A percentile compares a stretch with the other conserved stretches of the same genome.
Conservation (phyloP, 2,797 vertebrate genomes). For the Oceanodroma leucorhoa region DNA sequence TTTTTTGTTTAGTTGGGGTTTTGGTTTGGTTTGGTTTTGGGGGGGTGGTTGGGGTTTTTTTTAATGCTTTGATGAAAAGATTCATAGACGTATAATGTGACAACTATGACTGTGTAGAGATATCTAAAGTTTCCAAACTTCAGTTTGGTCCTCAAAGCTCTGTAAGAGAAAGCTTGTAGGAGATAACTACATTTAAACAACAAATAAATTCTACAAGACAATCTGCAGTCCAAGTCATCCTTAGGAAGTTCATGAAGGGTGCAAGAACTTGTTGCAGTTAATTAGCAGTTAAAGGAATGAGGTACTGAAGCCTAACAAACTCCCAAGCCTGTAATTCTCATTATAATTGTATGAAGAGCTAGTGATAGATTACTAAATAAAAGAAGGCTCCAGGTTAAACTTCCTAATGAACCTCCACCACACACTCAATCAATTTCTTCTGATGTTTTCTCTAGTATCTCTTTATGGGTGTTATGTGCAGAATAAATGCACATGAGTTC, state of each 20-base stretch:
- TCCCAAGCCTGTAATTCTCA: neutral
- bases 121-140: neutral
- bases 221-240: neutral
- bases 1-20: neutral
- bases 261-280: neutral
- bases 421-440: neutral
- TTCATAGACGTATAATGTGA: neutral
- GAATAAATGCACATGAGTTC: neutral
- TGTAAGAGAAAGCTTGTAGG: neutral
- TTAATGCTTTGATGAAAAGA: neutral
- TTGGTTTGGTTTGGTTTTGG: neutral
- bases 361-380: neutral
- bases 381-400: neutral
- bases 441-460: neutral
- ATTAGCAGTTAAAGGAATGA: neutral
- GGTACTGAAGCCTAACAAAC: neutral
- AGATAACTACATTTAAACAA: neutral
- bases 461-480: neutral
- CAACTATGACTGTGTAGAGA: neutral
- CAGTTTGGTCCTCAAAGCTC: neutral
- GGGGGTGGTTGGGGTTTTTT: neutral
- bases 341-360: neutral
- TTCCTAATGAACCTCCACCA: neutral
- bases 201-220: neutral
- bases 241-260: neutral